Evolutionary conservation across 2,113 vertebrate species (phyloP).

Genomic region (Mormyrus lacerda): DNA sequence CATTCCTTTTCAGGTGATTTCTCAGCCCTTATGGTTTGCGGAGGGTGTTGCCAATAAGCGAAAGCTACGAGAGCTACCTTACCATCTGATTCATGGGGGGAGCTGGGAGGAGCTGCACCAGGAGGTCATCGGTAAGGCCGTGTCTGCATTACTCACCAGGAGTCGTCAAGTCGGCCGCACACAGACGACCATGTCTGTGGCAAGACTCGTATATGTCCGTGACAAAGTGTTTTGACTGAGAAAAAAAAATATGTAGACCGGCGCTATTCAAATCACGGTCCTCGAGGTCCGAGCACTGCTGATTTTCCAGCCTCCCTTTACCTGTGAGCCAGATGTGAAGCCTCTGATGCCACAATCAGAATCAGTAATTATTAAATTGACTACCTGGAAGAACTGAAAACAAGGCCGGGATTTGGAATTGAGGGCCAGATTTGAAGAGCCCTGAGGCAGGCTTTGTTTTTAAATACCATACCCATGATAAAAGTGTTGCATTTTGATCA

Average conservation of each 20-base stretch:
- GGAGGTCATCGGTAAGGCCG: conserved; percentile 63
- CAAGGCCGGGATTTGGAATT: too few relatives aligned
- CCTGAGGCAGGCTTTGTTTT: background rate
- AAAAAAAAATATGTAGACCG: background rate
- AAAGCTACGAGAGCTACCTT: conserved; percentile 68
- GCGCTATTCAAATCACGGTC: too few relatives aligned
- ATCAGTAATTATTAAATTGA: too few relatives aligned
- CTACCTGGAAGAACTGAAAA: too few relatives aligned
- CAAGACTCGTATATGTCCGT: background rate
- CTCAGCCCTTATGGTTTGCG: conserved; percentile 73
- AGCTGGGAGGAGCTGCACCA: conserved; percentile 56
- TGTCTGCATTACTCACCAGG: background rate
- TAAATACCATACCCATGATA: background rate
- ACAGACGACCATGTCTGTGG: background rate
- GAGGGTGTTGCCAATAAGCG: conserved; percentile 57
- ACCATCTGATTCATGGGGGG: conserved; percentile 59
- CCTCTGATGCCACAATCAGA: too few relatives aligned
- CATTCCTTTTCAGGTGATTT: conserved; percentile 50
- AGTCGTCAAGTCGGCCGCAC: background rate
- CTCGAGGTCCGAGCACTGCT: too few relatives aligned
- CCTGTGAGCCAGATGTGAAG: too few relatives aligned
- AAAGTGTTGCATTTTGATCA: background rate
- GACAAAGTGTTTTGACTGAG: background rate
- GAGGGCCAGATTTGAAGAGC: too few relatives aligned
- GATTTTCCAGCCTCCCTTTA: too few relatives aligned